These are phyloP conservation scores for Mesoclemmys tuberculata DNA, from an alignment of 2,113 vertebrate genomes.

Conservation along the genomic window DNA sequence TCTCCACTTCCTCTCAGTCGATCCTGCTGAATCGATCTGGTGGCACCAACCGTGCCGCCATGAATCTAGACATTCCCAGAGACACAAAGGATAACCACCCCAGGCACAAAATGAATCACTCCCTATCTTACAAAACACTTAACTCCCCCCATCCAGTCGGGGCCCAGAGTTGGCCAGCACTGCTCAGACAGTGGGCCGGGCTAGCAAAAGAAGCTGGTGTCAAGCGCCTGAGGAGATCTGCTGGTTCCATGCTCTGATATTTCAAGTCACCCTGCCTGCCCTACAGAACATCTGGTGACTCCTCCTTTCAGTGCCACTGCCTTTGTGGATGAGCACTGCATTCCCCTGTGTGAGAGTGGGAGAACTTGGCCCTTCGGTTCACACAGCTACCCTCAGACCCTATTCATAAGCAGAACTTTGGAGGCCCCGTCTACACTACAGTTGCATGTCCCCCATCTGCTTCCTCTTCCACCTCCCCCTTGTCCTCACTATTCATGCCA, in stretches of 20 bases:
- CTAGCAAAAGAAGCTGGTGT: not conserved
- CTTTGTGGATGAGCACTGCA: not conserved
- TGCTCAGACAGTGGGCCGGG: not conserved
- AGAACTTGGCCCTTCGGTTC: not conserved
- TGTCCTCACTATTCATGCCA: no score
- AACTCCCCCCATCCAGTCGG: not conserved
- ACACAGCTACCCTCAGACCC: not conserved
- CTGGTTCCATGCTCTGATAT: not conserved
- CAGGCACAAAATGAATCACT: not conserved
- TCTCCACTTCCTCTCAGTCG: no score
- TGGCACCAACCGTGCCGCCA: no score
- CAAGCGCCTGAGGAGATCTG: not conserved
- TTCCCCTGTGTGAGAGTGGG: not conserved
- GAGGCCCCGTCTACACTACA: accelerated
- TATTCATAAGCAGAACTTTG: not conserved
- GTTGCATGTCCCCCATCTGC: no score
- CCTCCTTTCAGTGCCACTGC: accelerated
- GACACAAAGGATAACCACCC: not conserved
- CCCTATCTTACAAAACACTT: not conserved
- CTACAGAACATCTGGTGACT: not conserved
- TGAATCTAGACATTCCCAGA: no score
- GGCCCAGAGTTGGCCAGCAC: not conserved
- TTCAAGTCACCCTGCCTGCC: not conserved
- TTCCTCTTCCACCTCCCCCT: no score
- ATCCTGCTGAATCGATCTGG: no score